Conservation (phyloP, 2,113 vertebrate genomes). For the Orthonyx spaldingii region DNA sequence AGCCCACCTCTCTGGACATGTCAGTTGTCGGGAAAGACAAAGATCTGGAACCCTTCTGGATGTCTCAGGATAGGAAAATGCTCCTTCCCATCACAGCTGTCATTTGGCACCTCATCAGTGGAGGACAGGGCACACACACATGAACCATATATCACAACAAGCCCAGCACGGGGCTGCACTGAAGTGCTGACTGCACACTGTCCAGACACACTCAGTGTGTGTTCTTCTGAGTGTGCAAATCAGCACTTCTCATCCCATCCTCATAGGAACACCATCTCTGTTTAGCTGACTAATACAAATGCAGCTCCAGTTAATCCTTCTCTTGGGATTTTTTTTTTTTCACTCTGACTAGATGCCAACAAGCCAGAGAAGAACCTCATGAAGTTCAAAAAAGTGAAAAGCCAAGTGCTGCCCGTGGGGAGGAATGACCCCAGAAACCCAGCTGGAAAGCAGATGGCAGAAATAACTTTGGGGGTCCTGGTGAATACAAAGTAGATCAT, state of each 20-base stretch:
- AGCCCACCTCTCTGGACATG: rapidly evolving
- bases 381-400: background rate
- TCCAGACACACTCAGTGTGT: rapidly evolving
- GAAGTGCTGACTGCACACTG: background rate
- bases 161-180: rapidly evolving
- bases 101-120: rapidly evolving
- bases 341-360: background rate
- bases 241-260: rapidly evolving
- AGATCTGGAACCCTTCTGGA: background rate
- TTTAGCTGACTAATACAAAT: background rate
- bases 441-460: background rate
- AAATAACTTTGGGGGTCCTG: background rate
- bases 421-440: background rate
- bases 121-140: background rate
- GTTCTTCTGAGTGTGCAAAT: background rate
- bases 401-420: background rate
- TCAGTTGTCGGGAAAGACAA: background rate
- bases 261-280: background rate
- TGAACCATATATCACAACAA: rapidly evolving
- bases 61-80: background rate
- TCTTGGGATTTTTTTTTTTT: background rate
- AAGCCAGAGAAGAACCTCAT: background rate
- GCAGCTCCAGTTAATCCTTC: background rate
- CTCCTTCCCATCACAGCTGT: background rate
- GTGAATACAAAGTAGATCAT: background rate